A percentile compares a stretch with the other conserved stretches of the same genome.
These are phyloP conservation scores for Leuctra nigra DNA, from an alignment of 2,888 invertebrate species.

Conservation along the genomic window DNA sequence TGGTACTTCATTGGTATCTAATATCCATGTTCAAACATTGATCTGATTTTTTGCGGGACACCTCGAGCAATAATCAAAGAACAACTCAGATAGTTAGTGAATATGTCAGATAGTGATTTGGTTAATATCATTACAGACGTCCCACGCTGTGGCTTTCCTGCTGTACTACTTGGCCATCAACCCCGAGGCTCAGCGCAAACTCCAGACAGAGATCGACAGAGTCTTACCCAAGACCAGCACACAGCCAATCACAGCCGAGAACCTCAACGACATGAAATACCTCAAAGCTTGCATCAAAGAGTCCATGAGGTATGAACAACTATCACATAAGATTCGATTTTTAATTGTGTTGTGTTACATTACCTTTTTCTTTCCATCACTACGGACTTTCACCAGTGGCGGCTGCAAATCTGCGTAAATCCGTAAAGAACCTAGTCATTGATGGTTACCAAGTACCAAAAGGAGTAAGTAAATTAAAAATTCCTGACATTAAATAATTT, in stretches of 20 bases:
- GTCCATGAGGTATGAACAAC: constrained; percentile 28
- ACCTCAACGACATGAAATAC: constrained; percentile 37
- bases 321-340: too few species aligned
- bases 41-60: too few species aligned
- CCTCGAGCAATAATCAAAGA: too few species aligned
- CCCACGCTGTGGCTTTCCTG: constrained; percentile 38
- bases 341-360: too few species aligned
- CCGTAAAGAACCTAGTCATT: constrained; percentile 49
- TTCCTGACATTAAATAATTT: too few species aligned
- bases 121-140: constrained; percentile 32
- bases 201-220: constrained; percentile 37
- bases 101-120: too few species aligned
- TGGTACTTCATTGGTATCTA: too few species aligned
- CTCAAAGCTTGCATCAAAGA: constrained; percentile 37
- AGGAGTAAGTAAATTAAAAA: constrained; percentile 45
- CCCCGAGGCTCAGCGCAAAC: constrained; percentile 46
- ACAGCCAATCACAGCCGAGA: constrained; percentile 35
- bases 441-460: constrained; percentile 57
- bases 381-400: constrained; percentile 50
- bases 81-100: too few species aligned
- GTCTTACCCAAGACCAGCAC: constrained; percentile 27
- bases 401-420: constrained; percentile 49
- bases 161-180: constrained; percentile 51
- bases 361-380: too few species aligned
- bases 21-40: too few species aligned